Percentiles rank a stretch among this genome's conserved stretches.
These are phyloP conservation scores for Peromyscus maniculatus DNA, from an alignment of 2,113 vertebrate genomes.

Conservation along the genomic window DNA sequence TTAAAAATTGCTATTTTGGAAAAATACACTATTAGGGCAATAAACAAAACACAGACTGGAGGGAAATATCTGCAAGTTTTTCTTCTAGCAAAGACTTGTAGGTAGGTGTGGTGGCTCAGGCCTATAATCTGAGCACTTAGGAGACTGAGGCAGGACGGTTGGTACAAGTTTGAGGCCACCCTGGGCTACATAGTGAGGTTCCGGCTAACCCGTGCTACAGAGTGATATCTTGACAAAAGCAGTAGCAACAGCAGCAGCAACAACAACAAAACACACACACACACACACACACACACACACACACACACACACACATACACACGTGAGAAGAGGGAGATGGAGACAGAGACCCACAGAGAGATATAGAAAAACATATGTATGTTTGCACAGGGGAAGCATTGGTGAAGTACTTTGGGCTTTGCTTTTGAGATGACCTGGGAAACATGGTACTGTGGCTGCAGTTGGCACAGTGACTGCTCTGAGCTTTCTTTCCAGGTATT, in stretches of 20 bases:
- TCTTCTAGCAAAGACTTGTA: neutral
- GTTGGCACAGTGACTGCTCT: neutral
- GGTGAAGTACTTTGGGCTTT: neutral
- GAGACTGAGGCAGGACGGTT: neutral
- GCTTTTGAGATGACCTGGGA: neutral
- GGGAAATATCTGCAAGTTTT: neutral
- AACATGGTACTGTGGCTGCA: neutral
- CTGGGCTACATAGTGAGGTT: neutral
- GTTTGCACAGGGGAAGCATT: neutral
- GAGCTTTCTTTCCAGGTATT: neutral
- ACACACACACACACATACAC: neutral
- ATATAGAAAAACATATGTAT: neutral
- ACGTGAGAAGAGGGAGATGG: neutral
- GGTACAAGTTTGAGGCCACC: neutral
- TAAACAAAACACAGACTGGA: neutral
- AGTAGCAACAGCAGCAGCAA: neutral
- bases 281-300: neutral
- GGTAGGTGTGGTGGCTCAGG: neutral
- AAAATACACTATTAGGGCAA: conserved; percentile 5
- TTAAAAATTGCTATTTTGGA: neutral
- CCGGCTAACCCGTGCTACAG: neutral
- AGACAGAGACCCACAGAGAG: neutral
- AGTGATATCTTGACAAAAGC: neutral
- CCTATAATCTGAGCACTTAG: too few relatives aligned
- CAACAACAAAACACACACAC: neutral